phyloP scores from a whole-genome alignment of 1,140 invertebrate genomes.

The Lamellibrachia luymesi region DNA sequence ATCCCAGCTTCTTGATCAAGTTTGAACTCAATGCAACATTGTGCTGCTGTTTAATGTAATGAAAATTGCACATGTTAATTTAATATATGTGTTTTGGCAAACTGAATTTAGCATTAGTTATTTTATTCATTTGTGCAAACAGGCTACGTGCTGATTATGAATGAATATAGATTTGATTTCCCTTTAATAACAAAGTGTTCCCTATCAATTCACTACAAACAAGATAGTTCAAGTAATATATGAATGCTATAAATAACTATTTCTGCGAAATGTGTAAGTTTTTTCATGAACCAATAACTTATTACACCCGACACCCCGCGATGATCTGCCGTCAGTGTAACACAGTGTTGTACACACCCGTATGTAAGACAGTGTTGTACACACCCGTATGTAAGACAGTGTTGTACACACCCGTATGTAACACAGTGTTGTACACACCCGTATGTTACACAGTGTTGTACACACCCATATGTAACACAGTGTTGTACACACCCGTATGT shows the following conservation, averaged over 20 bases:
- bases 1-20: neutral
- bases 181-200: neutral
- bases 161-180: too few relatives aligned
- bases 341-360: slow-evolving; percentile 31
- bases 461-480: slow-evolving; percentile 33
- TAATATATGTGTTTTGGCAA: too few relatives aligned
- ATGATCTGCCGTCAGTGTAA: neutral
- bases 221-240: neutral
- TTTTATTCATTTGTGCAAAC: too few relatives aligned
- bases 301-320: neutral
- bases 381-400: slow-evolving; percentile 33
- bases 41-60: too few relatives aligned
- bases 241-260: neutral
- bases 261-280: neutral
- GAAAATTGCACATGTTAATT: too few relatives aligned
- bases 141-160: too few relatives aligned
- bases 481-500: slow-evolving; percentile 34
- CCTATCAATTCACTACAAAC: neutral
- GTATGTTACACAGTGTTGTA: slow-evolving; percentile 12
- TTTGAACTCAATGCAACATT: neutral
- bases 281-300: neutral
- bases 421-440: slow-evolving; percentile 31
- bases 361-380: slow-evolving; percentile 19
- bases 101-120: too few relatives aligned
- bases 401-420: slow-evolving; percentile 34